These are phyloP conservation scores for Taeniopygia guttata DNA, from an alignment of 2,797 vertebrate genomes.

Conservation along the genomic window DNA sequence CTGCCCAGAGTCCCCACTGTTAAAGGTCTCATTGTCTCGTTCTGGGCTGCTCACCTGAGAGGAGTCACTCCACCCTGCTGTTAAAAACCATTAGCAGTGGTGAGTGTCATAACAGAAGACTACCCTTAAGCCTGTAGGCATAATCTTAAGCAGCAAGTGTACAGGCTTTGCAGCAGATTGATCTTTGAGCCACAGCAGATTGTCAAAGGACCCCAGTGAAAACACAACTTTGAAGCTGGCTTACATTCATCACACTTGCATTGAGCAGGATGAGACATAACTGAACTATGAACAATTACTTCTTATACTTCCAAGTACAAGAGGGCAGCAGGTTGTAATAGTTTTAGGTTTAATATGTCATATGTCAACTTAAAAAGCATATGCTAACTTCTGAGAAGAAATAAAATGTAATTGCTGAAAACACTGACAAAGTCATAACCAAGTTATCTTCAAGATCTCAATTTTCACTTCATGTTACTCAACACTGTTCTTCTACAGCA, in stretches of 20 bases:
- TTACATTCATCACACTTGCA: neutral
- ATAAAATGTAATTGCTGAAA: neutral
- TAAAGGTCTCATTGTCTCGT: constrained; percentile 80
- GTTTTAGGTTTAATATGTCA: neutral
- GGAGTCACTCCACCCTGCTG: constrained; percentile 90
- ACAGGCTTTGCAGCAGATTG: neutral
- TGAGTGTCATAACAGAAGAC: neutral
- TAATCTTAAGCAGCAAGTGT: neutral
- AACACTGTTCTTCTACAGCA: neutral
- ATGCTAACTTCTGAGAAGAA: neutral
- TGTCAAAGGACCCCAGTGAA: neutral
- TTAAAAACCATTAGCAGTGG: constrained; percentile 27
- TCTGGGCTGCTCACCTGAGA: constrained; percentile 94
- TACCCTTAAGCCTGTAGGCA: neutral
- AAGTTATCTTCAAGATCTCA: neutral
- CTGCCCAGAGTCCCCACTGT: constrained; percentile 88
- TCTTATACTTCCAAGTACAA: neutral
- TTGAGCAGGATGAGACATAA: neutral
- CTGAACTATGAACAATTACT: neutral
- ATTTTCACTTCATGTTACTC: neutral
- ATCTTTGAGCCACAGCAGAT: neutral
- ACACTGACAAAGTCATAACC: neutral
- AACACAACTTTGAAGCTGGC: neutral
- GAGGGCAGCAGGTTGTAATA: neutral
- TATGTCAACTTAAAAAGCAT: neutral